A percentile compares a stretch with the other conserved stretches of the same genome.
Conservation (phyloP, 1,140 invertebrate species). For the Papilio machaon region DNA sequence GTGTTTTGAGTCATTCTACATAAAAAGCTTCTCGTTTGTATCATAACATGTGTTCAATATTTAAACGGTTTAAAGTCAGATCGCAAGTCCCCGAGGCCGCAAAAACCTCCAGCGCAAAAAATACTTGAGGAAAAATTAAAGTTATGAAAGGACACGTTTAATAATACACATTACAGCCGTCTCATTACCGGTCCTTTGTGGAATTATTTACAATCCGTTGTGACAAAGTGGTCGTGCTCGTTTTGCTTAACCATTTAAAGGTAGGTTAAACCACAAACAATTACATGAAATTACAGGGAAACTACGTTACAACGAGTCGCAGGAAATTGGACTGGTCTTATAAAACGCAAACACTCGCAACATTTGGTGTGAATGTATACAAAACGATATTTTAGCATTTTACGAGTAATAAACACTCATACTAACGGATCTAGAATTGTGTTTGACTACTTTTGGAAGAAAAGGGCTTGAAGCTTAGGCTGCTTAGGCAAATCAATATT, state of each 20-base stretch:
- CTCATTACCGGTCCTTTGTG: conserved; percentile 61
- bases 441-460: no score
- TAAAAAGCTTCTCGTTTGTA: conserved; percentile 5
- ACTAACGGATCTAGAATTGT: neutral
- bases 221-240: conserved; percentile 54
- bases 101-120: conserved; percentile 51
- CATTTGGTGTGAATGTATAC: conserved; percentile 52
- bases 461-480: no score
- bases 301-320: conserved; percentile 38
- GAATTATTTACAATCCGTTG: conserved; percentile 61
- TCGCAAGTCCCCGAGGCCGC: conserved; percentile 48
- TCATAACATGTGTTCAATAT: conserved; percentile 5
- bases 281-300: conserved; percentile 61
- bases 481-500: neutral
- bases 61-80: conserved; percentile 4
- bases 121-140: conserved; percentile 52
- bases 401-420: neutral
- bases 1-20: neutral
- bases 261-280: conserved; percentile 67
- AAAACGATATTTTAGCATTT: neutral
- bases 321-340: conserved; percentile 41
- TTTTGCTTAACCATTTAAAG: conserved; percentile 69
- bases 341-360: conserved; percentile 42
- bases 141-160: conserved; percentile 63
- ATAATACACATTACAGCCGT: conserved; percentile 61